Evolutionary conservation across 2,113 vertebrate genomes (phyloP), one percentile per base, ranked within the genome.

Genomic region (Crotophaga sulcirostris): DNA sequence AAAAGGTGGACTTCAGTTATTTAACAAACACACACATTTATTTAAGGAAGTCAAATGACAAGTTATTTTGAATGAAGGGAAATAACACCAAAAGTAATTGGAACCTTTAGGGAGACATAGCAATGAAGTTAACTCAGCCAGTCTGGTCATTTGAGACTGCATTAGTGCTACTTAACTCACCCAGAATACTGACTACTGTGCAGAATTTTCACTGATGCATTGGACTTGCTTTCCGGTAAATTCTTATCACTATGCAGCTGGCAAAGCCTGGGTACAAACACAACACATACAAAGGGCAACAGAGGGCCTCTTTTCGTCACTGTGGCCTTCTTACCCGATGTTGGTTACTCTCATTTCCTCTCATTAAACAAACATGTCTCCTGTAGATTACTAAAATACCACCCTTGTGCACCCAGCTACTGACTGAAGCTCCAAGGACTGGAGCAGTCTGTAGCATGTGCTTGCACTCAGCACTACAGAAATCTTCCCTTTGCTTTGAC

Each of bases 41-140:
- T 28, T 67, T 75, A 54, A 64, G 73, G 49, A 74, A 87, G 58
- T 21, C n/a, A 64, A 55, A 67, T 6, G 26, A 26, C 13, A 76
- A 86, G 66, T 51, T 33, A 36, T 29, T 59, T 7, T 56, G 69
- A 84, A 77, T 9, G 55, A 70, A 91, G 34, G 40, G 68, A 83
- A 93, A 80, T 40, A 78, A 64, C 15, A 59, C 26, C 21, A 80
- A 52, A 54, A 95, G 47, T 51, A 87, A 87, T 28, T 55, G 66
- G 78, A 95, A 70, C 64, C n/a, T 24, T 84, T 56, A 90, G 76
- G 29, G 44, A 91, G 64, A 72, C 70, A 69, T 29, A 80, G 34
- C 77, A 84, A 83, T 84, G 83, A 89, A 94, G 62, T 29, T 68
- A 51, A 75, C 44, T 16, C 40, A 85, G 73, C 63, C 60, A 38